Conservation (phyloP, 1,140 invertebrate genomes). For the Nasonia vitripennis region DNA sequence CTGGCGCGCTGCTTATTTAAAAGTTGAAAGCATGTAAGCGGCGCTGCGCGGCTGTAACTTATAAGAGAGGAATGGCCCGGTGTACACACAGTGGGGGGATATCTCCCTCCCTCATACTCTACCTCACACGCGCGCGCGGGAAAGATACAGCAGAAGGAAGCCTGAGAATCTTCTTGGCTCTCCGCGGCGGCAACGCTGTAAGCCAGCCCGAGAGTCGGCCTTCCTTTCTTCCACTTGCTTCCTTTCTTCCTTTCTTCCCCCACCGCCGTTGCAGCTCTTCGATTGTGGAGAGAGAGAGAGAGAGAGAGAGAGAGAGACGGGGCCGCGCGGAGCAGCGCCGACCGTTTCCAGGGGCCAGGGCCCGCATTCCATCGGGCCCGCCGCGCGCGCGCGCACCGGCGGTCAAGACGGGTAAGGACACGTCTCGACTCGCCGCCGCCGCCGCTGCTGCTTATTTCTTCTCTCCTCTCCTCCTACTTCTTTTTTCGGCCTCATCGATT, state of each 20-base stretch:
- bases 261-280: background rate
- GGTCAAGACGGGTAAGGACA: constrained; percentile 6
- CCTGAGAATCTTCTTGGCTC: background rate
- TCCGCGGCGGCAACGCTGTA: background rate
- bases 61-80: constrained; percentile 2
- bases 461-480: background rate
- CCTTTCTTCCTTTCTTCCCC: constrained; percentile 19
- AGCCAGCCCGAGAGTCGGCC: background rate
- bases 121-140: too few relatives aligned
- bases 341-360: constrained; percentile 7
- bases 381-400: background rate
- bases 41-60: background rate
- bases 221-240: constrained; percentile 21
- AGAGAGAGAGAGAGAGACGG: background rate
- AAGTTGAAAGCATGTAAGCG: constrained; percentile 3
- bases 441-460: background rate
- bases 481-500: background rate
- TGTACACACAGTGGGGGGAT: background rate
- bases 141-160: constrained; percentile 1
- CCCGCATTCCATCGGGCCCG: constrained; percentile 1
- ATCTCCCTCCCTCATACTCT: too few relatives aligned
- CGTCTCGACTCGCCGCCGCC: background rate
- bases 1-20: background rate
- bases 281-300: background rate
- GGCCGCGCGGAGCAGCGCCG: background rate